Evolutionary conservation across 1,140 invertebrate genomes (phyloP).

Genomic region (Bombyx mandarina): DNA sequence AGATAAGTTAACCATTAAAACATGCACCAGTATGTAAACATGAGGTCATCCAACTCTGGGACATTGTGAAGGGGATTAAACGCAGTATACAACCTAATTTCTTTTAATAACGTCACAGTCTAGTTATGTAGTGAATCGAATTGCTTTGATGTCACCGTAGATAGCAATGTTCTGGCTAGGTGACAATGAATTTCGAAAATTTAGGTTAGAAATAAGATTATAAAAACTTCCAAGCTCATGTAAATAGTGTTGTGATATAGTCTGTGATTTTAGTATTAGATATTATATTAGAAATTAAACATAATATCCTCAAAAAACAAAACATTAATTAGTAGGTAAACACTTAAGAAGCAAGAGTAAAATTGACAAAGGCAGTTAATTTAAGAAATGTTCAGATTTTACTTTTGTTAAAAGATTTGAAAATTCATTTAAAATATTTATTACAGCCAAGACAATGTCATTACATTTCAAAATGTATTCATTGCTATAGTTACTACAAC

Average conservation of each 20-base stretch:
- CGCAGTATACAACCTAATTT: slow-evolving; percentile 46
- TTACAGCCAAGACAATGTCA: too few species aligned
- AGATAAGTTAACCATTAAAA: slow-evolving; percentile 3
- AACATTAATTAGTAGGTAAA: too few species aligned
- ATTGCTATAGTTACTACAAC: too few species aligned
- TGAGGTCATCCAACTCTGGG: slow-evolving; percentile 23
- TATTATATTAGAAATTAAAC: too few species aligned
- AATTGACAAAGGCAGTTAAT: too few species aligned
- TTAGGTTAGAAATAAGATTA: not conserved
- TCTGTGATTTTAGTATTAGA: too few species aligned
- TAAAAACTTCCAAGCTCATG: not conserved
- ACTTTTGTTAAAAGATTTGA: too few species aligned
- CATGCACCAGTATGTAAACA: not conserved
- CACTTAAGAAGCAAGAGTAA: too few species aligned
- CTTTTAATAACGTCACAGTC: slow-evolving; percentile 53
- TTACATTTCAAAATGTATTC: too few species aligned
- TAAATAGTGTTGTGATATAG: not conserved
- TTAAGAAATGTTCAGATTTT: too few species aligned
- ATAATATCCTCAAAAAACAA: too few species aligned
- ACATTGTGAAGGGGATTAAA: slow-evolving; percentile 27
- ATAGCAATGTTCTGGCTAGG: slow-evolving; percentile 17
- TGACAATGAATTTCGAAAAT: not conserved
- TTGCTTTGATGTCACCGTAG: slow-evolving; percentile 19
- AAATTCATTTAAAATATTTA: too few species aligned
- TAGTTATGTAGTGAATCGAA: slow-evolving; percentile 28